phyloP scores from a whole-genome alignment of 2,888 invertebrate species.

The Sclerodermus sp. region DNA sequence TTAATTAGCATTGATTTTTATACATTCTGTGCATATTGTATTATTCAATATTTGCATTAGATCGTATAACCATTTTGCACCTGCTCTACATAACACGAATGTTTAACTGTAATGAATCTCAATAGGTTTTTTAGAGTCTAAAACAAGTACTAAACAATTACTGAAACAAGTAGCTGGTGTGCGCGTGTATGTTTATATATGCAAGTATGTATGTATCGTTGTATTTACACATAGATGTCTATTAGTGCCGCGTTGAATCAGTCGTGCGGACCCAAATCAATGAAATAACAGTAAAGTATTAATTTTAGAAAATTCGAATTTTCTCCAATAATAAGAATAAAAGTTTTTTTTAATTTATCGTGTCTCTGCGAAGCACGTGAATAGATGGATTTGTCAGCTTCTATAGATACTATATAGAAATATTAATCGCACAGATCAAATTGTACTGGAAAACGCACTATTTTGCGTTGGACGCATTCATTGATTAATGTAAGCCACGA shows the following conservation, averaged over 20 bases:
- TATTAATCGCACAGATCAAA: too few relatives aligned
- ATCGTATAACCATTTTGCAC: slow-evolving; percentile 38
- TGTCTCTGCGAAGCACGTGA: not conserved
- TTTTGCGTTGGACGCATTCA: too few relatives aligned
- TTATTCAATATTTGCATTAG: not conserved
- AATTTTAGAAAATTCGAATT: slow-evolving; percentile 18
- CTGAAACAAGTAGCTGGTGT: too few relatives aligned
- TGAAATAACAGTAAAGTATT: slow-evolving; percentile 25
- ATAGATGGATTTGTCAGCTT: slow-evolving; percentile 9
- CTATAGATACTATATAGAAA: slow-evolving; percentile 3
- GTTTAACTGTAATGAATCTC: slow-evolving; percentile 32
- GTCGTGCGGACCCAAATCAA: slow-evolving; percentile 54
- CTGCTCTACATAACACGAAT: slow-evolving; percentile 43
- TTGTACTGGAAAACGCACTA: not conserved
- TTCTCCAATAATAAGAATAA: slow-evolving; percentile 1
- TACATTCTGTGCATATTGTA: not conserved
- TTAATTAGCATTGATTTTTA: not conserved
- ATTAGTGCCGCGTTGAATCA: slow-evolving; percentile 54
- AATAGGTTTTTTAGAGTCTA: slow-evolving; percentile 21
- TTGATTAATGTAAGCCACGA: too few relatives aligned
- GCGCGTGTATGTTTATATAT: slow-evolving; percentile 43
- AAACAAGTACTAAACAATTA: slow-evolving; percentile 35
- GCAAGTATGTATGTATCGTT: too few relatives aligned
- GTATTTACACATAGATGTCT: too few relatives aligned
- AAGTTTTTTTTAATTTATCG: too few relatives aligned